Percentiles rank a stretch among this genome's conserved stretches.
Evolutionary conservation across 2,888 invertebrate species (phyloP).

Genomic region (Xestia sexstrigata): DNA sequence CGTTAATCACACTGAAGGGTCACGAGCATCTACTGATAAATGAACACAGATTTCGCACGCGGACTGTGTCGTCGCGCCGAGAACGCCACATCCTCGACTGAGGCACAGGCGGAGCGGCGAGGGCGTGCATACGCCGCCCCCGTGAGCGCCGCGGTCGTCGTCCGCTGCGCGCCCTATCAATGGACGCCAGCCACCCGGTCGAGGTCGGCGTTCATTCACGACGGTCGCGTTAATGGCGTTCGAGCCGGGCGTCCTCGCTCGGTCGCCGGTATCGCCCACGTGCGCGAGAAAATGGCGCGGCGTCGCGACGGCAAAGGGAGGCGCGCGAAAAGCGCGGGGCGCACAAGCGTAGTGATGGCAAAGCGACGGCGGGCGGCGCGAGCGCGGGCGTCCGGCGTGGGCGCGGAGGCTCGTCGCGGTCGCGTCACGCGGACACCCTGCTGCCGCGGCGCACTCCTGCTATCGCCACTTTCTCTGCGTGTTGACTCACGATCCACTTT

Average conservation of each 20-base stretch:
- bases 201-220: slow-evolving; percentile 90
- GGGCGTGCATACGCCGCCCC: slow-evolving; percentile 89
- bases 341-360: slow-evolving; percentile 85
- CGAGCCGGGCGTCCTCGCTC: slow-evolving; percentile 85
- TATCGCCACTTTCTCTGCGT: slow-evolving; percentile 73
- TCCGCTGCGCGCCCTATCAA: slow-evolving; percentile 88
- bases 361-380: slow-evolving; percentile 76
- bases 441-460: slow-evolving; percentile 66
- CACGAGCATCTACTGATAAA: slow-evolving; percentile 86
- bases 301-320: slow-evolving; percentile 87
- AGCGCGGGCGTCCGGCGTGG: slow-evolving; percentile 81
- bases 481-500: slow-evolving; percentile 86
- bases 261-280: slow-evolving; percentile 87
- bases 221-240: slow-evolving; percentile 88
- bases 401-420: slow-evolving; percentile 87
- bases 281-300: slow-evolving; percentile 90
- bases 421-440: slow-evolving; percentile 71
- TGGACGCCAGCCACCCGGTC: slow-evolving; percentile 87
- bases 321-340: slow-evolving; percentile 89
- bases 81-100: slow-evolving; percentile 91
- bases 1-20: slow-evolving; percentile 78
- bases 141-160: slow-evolving; percentile 84
- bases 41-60: slow-evolving; percentile 89
- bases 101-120: slow-evolving; percentile 88
- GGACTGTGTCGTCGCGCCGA: slow-evolving; percentile 86